phyloP scores from a whole-genome alignment of 1,140 invertebrate species.

The Pteromalus puparum region DNA sequence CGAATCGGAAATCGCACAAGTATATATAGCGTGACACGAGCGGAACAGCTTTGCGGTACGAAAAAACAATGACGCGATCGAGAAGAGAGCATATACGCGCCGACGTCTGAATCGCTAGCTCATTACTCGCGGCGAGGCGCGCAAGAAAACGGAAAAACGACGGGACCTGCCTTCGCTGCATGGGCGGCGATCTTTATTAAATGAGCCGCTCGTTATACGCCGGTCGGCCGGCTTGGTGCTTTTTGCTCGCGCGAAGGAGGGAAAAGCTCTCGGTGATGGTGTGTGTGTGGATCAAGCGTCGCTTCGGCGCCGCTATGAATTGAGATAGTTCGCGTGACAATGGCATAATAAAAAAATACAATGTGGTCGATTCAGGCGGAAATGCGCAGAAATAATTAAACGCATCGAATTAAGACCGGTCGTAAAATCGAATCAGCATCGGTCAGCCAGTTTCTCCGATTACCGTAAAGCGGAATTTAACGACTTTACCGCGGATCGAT shows the following conservation, averaged over 20 bases:
- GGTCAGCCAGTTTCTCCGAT: background rate
- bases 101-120: background rate
- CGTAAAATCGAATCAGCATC: background rate
- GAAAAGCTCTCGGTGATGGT: no score
- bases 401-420: no score
- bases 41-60: background rate
- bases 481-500: background rate
- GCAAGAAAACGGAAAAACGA: background rate
- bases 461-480: background rate
- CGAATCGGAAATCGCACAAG: background rate
- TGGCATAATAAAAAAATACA: no score
- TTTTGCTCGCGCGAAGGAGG: background rate
- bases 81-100: no score
- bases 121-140: background rate
- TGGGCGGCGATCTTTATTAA: conserved; percentile 3
- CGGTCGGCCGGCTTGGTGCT: background rate
- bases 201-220: background rate
- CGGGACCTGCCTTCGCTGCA: background rate
- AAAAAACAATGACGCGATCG: background rate
- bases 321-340: no score
- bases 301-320: no score
- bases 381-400: background rate
- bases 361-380: no score
- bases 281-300: no score
- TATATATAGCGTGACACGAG: background rate